Evolutionary conservation across 2,113 vertebrate species (phyloP), one percentile per base, ranked within the genome.

Genomic region (Hydropotes inermis): DNA sequence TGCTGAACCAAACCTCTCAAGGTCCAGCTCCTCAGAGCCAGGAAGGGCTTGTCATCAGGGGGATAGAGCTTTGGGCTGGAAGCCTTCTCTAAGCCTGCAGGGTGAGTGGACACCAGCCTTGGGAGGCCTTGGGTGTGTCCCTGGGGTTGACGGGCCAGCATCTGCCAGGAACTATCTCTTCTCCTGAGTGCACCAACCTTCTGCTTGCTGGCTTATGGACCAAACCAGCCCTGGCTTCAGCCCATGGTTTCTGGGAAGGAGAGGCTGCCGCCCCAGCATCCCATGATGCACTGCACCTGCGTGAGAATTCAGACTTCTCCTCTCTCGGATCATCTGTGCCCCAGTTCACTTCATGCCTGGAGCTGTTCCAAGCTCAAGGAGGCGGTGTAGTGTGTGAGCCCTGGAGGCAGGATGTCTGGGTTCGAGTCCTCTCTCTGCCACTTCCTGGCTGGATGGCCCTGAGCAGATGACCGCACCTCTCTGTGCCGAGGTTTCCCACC

Each of bases 1-100:
- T 67, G 89, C 93, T 33, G 23, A 91, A 97, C 93, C 98, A 98
- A 96, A 97, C 92, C 96, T 97, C 96, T 86, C 60, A 6, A 11
- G 12, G 52, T 52, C 67, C 92, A 89, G 3, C 64, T 88, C 87
- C 84, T 58, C 88, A 95, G 96, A 94, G 74, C 45, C 86, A 76
- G 9, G 12, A 50, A 78, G 67, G 64, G 76, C 12, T 9, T 43
- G 39, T 2, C 3, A 6, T 5, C 4, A 1, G 1, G n/a, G 43
- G 81, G 82, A 3, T 1, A 7, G 61, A 0, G 28, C 7, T 12
- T 6, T 15, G 7, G 11, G 45, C 67, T 58, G 28, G 78, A 74
- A n/a, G 81, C 7, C 57, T 50, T 79, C 39, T 12, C 61, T 16
- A 15, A 60, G 5, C 39, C 60, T 52, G 36, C 27, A 52, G 50